phyloP scores from a whole-genome alignment of 2,113 vertebrate genomes.

The Synodontis membranacea region DNA sequence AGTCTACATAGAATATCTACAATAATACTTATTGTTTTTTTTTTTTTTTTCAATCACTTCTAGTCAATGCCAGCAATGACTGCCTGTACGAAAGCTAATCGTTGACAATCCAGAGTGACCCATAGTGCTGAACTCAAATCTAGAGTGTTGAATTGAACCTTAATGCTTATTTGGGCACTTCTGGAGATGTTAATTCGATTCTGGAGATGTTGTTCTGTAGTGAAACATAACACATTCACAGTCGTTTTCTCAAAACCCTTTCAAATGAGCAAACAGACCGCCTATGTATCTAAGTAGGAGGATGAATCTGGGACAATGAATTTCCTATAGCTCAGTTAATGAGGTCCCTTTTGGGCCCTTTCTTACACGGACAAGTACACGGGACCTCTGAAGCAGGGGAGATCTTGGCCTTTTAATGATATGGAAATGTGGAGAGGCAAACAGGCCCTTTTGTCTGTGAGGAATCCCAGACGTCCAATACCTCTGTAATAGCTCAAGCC shows the following conservation, averaged over 20 bases:
- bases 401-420: constrained; percentile 49
- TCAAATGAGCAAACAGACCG: constrained; percentile 21
- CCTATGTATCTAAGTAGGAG: constrained; percentile 25
- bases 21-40: neutral
- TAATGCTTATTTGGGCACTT: neutral
- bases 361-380: constrained; percentile 24
- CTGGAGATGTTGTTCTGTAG: neutral
- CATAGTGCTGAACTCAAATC: neutral
- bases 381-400: constrained; percentile 28
- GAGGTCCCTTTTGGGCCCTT: constrained; percentile 44
- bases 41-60: neutral
- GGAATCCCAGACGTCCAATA: constrained; percentile 43
- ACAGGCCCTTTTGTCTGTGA: constrained; percentile 21
- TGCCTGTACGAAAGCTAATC: neutral
- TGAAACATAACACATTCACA: neutral
- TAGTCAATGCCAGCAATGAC: neutral
- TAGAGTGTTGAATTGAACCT: neutral
- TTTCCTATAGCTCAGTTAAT: constrained; percentile 38
- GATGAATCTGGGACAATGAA: constrained; percentile 36
- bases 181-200: neutral
- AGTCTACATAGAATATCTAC: neutral
- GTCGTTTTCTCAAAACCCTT: neutral
- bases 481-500: constrained; percentile 20
- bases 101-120: neutral
- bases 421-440: constrained; percentile 48